These are phyloP conservation scores for Lutjanus erythropterus DNA, from an alignment of 2,113 vertebrate species.

Conservation along the genomic window DNA sequence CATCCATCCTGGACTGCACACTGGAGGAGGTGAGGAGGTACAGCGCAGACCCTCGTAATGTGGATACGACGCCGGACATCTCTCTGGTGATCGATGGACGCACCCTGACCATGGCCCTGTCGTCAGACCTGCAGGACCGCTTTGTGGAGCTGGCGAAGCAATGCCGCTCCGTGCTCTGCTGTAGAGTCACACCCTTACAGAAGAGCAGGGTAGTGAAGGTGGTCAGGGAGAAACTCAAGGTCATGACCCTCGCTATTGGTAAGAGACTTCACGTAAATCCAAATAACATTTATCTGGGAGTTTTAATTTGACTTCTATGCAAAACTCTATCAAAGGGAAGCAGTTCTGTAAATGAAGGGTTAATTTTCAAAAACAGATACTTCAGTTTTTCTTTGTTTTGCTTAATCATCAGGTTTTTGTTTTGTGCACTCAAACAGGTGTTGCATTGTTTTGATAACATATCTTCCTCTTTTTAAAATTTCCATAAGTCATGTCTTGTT, in stretches of 20 bases:
- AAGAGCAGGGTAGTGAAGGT: conserved; percentile 92
- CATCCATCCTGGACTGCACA: conserved; percentile 87
- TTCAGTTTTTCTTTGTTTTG: no score
- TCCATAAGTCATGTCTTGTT: no score
- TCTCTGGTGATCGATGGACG: conserved; percentile 91
- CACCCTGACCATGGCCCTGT: conserved; percentile 85
- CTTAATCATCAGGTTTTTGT: no score
- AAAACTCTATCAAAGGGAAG: no score
- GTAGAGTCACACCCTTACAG: conserved; percentile 91
- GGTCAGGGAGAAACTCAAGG: conserved; percentile 85
- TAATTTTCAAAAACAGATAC: no score
- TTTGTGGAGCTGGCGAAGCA: conserved; percentile 86
- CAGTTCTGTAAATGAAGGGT: no score
- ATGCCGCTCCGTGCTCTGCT: conserved; percentile 92
- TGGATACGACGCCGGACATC: conserved; percentile 59
- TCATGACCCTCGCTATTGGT: conserved; percentile 93
- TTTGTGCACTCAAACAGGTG: no score
- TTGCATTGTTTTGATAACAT: no score
- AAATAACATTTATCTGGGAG: background rate
- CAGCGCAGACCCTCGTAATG: conserved; percentile 55
- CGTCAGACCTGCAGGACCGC: conserved; percentile 87
- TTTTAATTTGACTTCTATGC: no score
- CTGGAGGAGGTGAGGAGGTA: conserved; percentile 89
- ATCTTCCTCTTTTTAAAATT: no score
- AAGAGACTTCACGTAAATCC: conserved; percentile 17